Evolutionary conservation across 2,888 invertebrate species (phyloP).

Genomic region (Hemaris fuciformis): DNA sequence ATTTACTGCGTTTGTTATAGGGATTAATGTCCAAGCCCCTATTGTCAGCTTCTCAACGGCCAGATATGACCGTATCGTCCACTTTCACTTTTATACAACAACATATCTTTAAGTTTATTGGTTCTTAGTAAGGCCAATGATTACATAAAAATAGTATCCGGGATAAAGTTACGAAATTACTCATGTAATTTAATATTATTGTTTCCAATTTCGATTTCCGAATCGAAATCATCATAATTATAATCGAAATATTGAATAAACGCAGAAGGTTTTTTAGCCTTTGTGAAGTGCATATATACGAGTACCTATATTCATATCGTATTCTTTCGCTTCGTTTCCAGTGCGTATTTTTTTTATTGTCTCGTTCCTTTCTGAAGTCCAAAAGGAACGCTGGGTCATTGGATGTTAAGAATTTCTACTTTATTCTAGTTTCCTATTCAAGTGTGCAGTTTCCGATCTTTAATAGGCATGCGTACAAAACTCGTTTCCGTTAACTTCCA

Average conservation of each 20-base stretch:
- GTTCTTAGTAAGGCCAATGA: background rate
- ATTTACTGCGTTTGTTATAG: background rate
- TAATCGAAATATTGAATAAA: no score
- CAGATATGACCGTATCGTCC: background rate
- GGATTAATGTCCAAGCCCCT: background rate
- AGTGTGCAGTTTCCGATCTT: slow-evolving; percentile 43
- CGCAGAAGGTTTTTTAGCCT: no score
- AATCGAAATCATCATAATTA: no score
- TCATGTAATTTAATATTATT: background rate
- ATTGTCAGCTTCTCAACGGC: background rate
- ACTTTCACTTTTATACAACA: background rate
- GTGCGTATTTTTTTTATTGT: background rate
- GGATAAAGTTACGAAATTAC: background rate
- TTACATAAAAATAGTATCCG: background rate
- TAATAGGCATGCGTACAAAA: slow-evolving; percentile 30
- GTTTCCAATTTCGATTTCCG: background rate
- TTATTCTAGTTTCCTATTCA: slow-evolving; percentile 38
- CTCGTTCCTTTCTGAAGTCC: background rate
- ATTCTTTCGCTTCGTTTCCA: no score
- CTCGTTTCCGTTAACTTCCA: slow-evolving; percentile 35
- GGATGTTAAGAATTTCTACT: slow-evolving; percentile 30
- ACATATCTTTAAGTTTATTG: background rate
- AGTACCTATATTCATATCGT: no score
- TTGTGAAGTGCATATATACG: no score
- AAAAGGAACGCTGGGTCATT: background rate